phyloP scores from a whole-genome alignment of 2,797 vertebrate species.

The Catharus ustulatus region DNA sequence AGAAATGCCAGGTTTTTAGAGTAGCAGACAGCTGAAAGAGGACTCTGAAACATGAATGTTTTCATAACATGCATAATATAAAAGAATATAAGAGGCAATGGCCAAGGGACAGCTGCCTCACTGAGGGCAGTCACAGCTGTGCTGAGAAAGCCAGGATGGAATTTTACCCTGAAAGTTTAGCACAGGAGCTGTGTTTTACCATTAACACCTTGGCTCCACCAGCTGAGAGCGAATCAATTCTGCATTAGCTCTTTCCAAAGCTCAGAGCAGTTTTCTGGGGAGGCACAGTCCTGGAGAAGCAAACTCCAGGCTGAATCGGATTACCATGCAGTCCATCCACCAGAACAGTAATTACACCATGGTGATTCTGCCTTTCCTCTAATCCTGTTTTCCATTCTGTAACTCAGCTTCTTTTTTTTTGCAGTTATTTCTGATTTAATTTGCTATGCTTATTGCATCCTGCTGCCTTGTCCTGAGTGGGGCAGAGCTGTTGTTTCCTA shows the following conservation, averaged over 20 bases:
- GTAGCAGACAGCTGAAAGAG: neutral
- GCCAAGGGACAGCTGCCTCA: neutral
- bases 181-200: accelerated
- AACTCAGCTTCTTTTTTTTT: neutral
- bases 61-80: neutral
- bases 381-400: slow-evolving; percentile 33
- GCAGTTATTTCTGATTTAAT: slow-evolving; percentile 21
- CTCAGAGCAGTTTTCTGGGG: neutral
- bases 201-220: neutral
- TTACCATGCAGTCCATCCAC: slow-evolving; percentile 2
- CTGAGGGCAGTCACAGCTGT: neutral
- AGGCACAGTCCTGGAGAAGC: neutral
- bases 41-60: neutral
- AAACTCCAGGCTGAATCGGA: neutral
- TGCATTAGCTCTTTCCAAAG: neutral
- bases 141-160: neutral
- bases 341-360: slow-evolving; percentile 13
- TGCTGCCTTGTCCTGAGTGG: neutral
- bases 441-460: neutral
- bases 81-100: neutral
- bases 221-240: neutral
- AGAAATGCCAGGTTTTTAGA: neutral
- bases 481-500: neutral
- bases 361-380: neutral
- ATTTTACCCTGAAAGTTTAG: neutral